Evolutionary conservation across 2,113 vertebrate species (phyloP).

Genomic region (Elaphurus davidianus): DNA sequence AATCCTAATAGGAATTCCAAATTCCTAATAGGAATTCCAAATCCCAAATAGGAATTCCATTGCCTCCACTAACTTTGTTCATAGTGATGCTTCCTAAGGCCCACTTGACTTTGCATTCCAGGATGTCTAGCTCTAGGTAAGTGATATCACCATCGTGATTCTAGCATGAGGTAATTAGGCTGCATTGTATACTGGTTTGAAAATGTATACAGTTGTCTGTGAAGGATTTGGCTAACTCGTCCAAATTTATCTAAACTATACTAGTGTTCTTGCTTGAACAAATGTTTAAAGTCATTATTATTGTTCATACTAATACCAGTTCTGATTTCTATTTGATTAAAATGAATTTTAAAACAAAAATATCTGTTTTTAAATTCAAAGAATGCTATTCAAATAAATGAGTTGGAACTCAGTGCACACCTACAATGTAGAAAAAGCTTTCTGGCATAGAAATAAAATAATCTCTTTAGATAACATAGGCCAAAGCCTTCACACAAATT

Average conservation of each 20-base stretch:
- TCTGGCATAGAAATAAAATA: constrained; percentile 38
- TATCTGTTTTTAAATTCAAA: constrained; percentile 34
- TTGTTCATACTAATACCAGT: neutral
- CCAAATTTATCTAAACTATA: neutral
- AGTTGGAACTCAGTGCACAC: neutral
- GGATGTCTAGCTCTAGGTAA: neutral
- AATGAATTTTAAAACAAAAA: constrained; percentile 17
- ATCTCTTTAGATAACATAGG: constrained; percentile 9
- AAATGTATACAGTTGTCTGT: neutral
- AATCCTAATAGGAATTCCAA: neutral
- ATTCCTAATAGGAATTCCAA: neutral
- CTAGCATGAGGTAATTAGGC: neutral
- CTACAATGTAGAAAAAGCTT: neutral
- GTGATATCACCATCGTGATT: neutral
- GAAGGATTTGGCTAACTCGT: constrained; percentile 10
- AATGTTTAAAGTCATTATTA: constrained; percentile 3
- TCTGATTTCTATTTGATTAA: constrained; percentile 1
- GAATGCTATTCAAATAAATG: constrained; percentile 39
- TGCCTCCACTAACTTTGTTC: neutral
- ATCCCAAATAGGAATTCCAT: neutral
- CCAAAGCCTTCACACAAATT: constrained; percentile 40
- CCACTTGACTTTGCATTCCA: neutral
- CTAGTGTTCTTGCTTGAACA: neutral
- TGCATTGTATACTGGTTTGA: neutral
- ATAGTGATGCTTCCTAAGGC: neutral